Percentiles rank a stretch among this genome's conserved stretches.
These are phyloP conservation scores for Lepus americanus DNA, from an alignment of 2,113 vertebrate genomes.

Conservation along the genomic window DNA sequence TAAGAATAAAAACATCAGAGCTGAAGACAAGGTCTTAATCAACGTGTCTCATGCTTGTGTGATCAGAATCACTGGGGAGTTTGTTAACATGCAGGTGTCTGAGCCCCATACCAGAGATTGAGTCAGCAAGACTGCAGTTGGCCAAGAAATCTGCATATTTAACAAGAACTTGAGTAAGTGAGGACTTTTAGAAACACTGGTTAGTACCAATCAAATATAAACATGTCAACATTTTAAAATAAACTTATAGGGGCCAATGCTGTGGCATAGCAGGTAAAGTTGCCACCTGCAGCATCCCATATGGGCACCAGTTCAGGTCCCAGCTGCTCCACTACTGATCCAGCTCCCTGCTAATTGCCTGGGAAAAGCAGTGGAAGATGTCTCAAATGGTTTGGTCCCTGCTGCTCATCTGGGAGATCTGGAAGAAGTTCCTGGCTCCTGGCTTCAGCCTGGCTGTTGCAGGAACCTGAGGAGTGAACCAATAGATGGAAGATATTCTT, in stretches of 20 bases:
- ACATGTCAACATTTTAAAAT: constrained; percentile 38
- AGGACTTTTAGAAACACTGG: not conserved
- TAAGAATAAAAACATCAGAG: constrained; percentile 41
- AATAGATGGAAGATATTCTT: too few relatives aligned
- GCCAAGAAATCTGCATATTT: not conserved
- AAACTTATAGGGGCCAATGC: not conserved
- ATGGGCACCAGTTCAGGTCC: too few relatives aligned
- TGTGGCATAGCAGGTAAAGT: too few relatives aligned
- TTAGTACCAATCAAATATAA: constrained; percentile 29
- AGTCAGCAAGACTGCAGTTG: not conserved
- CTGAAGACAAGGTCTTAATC: constrained; percentile 39
- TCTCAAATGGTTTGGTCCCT: too few relatives aligned
- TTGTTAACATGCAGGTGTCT: not conserved
- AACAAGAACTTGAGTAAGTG: not conserved
- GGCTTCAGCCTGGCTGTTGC: too few relatives aligned
- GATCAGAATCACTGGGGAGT: not conserved
- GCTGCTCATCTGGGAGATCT: too few relatives aligned
- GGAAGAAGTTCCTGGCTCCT: too few relatives aligned
- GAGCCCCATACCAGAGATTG: not conserved
- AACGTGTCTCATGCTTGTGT: not conserved
- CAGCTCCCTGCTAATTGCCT: too few relatives aligned
- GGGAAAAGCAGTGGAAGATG: too few relatives aligned
- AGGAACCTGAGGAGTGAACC: too few relatives aligned
- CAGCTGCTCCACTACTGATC: too few relatives aligned
- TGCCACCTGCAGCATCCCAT: too few relatives aligned